Base-by-base conservation (phyloP, 1,140 invertebrate species). In the Marisa cornuarietis region DNA sequence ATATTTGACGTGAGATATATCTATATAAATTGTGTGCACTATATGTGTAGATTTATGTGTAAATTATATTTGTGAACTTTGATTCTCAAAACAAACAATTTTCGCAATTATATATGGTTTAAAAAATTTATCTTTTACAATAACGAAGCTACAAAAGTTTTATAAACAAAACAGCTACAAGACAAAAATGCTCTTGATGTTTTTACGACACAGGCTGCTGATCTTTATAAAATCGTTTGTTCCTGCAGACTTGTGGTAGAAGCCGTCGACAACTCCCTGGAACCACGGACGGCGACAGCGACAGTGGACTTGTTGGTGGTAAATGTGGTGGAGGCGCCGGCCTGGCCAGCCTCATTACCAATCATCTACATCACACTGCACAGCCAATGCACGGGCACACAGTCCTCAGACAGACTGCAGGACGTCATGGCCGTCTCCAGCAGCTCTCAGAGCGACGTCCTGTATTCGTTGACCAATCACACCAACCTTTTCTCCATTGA, bases 261-360 rank as follows among this genome's bases (percentile, higher is more conserved):
- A 24, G 86, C 83, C 2, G 81, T 42, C 26, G 86, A 87, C 75
- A 71, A 79, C 51, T 85, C 82, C 52, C 79, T 75, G 69, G 71
- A 79, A 22, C 81, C 81, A 0, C 82, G 77, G 42, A 78, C 76
- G 14, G 71, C 58, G 22, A 81, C 79, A 51, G 79, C 81, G 5
- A 52, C 31, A 26, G 82, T 86, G 20, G 68, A 62, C 42, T 77
- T 87, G 18, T n/a, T n/a, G 51, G 83, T 87, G 10, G 62, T 42
- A 1, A 78, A 87, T 78, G 75, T 85, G 18, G 81, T 83, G 51
- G 85, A 87, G 77, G 81, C 81, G 31, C 86, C 84, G 16, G 63
- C 78, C 24, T 85, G 83, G 83, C 83, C 83, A 18, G n/a, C 66
- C 3, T 51, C 79, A 9, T 72, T 82, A 13, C 80, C 83, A 13